These are phyloP conservation scores for Eonycteris spelaea DNA, from an alignment of 2,113 vertebrate species.

Conservation along the genomic window DNA sequence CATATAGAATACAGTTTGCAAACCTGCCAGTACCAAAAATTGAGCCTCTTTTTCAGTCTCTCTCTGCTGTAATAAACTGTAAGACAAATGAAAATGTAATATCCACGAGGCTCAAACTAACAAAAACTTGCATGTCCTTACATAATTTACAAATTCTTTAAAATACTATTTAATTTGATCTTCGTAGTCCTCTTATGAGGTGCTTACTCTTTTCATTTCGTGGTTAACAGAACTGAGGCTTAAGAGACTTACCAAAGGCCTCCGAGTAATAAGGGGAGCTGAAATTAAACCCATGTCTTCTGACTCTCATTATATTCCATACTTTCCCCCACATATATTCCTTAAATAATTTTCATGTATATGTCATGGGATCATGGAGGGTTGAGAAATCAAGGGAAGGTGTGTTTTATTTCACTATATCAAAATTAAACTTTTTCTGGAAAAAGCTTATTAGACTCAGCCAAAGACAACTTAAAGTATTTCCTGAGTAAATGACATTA, in stretches of 20 bases:
- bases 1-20: not conserved
- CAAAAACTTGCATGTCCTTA: not conserved
- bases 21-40: not conserved
- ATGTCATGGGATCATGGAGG: not conserved
- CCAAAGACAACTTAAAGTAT: not conserved
- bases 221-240: not conserved
- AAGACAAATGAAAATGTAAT: not conserved
- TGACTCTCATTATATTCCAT: not conserved
- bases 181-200: not conserved
- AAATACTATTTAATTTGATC: not conserved
- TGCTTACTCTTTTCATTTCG: not conserved
- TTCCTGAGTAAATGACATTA: not conserved
- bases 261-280: not conserved
- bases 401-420: not conserved
- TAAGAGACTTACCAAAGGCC: not conserved
- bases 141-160: not conserved
- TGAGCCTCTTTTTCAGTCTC: not conserved
- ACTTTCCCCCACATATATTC: not conserved
- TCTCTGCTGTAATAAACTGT: not conserved
- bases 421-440: not conserved
- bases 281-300: not conserved
- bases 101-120: not conserved
- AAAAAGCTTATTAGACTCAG: not conserved
- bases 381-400: not conserved
- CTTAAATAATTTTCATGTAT: not conserved